Evolutionary conservation across 2,113 vertebrate genomes (phyloP).

Genomic region (Brachyhypopomus gauderio): DNA sequence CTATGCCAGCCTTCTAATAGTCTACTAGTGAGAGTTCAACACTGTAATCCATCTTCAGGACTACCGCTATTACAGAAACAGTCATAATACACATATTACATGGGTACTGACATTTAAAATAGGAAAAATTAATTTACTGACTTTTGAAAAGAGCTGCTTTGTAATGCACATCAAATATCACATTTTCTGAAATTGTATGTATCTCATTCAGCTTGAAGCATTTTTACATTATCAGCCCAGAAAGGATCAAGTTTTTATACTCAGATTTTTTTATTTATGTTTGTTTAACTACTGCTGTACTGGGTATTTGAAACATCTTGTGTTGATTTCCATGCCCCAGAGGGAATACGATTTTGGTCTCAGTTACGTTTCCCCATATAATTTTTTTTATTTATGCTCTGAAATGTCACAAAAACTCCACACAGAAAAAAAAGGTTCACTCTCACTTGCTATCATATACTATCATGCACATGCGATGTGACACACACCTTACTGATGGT

Average conservation of each 20-base stretch:
- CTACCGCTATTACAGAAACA: not conserved
- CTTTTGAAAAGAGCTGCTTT: not conserved
- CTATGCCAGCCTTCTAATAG: not conserved
- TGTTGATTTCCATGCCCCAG: constrained; percentile 1
- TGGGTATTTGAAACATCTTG: not conserved
- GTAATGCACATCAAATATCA: not conserved
- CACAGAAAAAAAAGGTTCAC: too few species aligned
- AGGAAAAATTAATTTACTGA: too few species aligned
- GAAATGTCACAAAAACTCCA: not conserved
- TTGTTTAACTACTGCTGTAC: not conserved
- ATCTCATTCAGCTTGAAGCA: not conserved
- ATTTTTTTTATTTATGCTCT: not conserved
- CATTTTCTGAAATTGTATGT: not conserved
- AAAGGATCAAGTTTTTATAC: not conserved
- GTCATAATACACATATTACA: constrained; percentile 8
- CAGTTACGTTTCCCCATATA: not conserved
- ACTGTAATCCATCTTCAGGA: not conserved
- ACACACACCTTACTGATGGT: too few species aligned
- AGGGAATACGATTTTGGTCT: not conserved
- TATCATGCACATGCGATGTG: too few species aligned
- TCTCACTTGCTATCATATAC: too few species aligned
- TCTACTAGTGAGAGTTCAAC: not conserved
- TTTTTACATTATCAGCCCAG: not conserved
- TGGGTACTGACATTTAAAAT: not conserved
- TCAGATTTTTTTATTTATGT: not conserved